phyloP scores from a whole-genome alignment of 2,888 invertebrate species.

The Euclidia mi region DNA sequence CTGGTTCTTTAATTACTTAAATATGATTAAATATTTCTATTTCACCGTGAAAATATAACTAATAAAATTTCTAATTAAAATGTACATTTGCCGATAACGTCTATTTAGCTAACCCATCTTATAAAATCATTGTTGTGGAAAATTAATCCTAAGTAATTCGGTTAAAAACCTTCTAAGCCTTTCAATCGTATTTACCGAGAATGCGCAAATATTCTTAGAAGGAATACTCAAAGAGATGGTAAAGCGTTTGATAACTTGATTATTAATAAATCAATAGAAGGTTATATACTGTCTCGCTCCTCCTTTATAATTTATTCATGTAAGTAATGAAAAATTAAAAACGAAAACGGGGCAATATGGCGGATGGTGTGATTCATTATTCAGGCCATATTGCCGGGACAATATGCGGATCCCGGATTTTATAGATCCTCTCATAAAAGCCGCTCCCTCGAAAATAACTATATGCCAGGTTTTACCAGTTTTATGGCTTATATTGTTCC shows the following conservation, averaged over 20 bases:
- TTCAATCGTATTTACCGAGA: conserved; percentile 16
- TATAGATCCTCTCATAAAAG: conserved; percentile 64
- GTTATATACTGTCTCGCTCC: conserved; percentile 35
- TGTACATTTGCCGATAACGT: conserved; percentile 1
- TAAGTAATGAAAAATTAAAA: conserved; percentile 79
- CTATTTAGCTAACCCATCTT: conserved; percentile 22
- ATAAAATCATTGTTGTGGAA: conserved; percentile 36
- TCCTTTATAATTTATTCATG: conserved; percentile 65
- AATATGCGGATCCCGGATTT: conserved; percentile 66
- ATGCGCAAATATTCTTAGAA: conserved; percentile 2
- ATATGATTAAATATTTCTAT: too few species aligned
- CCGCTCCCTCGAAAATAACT: conserved; percentile 43
- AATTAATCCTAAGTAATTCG: conserved; percentile 22
- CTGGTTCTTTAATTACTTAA: too few species aligned
- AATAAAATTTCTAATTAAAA: conserved; percentile 4
- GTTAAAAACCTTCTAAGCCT: conserved; percentile 16
- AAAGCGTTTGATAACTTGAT: conserved; percentile 23
- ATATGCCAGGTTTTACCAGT: conserved; percentile 31
- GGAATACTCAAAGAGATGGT: conserved; percentile 6
- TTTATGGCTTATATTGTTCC: conserved; percentile 3
- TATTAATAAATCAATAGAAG: conserved; percentile 45
- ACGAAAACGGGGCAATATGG: conserved; percentile 75
- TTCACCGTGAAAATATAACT: too few species aligned
- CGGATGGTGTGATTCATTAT: conserved; percentile 76
- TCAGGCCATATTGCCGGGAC: conserved; percentile 70